Evolutionary conservation across 2,888 invertebrate species (phyloP).

Genomic region (Cepaea hortensis): DNA sequence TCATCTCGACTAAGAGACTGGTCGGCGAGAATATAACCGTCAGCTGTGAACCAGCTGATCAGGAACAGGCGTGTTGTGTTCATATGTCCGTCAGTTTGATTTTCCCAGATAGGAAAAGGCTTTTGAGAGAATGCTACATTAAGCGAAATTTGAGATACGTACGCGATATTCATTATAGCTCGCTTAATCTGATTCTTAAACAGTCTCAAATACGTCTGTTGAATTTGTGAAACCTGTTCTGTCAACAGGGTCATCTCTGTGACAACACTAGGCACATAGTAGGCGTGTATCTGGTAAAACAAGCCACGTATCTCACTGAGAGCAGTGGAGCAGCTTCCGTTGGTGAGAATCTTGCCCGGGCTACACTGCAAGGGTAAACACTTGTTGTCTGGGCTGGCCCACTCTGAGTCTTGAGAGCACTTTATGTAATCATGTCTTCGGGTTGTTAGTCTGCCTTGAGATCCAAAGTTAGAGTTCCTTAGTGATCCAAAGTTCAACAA

Average conservation of each 20-base stretch:
- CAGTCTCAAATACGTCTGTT: background rate
- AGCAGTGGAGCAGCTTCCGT: conserved; percentile 19
- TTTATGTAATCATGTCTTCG: background rate
- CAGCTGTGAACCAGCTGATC: background rate
- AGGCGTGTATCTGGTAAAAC: conserved; percentile 1
- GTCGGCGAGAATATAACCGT: background rate
- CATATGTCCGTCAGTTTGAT: background rate
- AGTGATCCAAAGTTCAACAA: background rate
- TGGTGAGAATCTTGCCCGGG: conserved; percentile 30
- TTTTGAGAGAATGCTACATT: background rate
- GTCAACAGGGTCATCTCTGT: background rate
- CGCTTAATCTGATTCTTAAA: background rate
- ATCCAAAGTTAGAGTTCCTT: too few relatives aligned
- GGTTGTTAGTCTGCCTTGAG: background rate
- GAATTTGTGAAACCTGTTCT: too few relatives aligned
- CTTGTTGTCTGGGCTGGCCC: background rate
- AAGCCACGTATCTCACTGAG: conserved; percentile 18
- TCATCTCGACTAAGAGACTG: background rate
- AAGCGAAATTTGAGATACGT: background rate
- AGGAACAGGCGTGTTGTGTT: background rate
- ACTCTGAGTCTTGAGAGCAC: background rate
- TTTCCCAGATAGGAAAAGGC: background rate
- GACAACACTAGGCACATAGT: background rate
- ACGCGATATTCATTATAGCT: background rate
- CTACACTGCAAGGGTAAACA: conserved; percentile 32